Base-by-base conservation (phyloP, 2,888 invertebrate species). In the Cerastoderma edule region DNA sequence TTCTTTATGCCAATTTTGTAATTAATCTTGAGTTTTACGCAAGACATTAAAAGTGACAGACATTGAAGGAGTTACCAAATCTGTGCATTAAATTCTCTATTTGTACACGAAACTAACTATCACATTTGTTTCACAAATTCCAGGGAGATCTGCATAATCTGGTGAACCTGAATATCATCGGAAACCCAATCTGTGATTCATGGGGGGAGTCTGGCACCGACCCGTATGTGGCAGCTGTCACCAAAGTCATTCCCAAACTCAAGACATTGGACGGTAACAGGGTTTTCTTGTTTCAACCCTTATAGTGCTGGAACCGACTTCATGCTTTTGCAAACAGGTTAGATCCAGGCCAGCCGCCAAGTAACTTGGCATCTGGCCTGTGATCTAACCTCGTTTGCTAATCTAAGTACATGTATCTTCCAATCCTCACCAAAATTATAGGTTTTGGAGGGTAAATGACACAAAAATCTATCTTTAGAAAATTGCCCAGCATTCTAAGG, bases 221-320 rank as follows among this genome's bases (percentile, higher is more conserved):
- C 22, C 6, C 32, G 24, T 80, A 76, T 44, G 71, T 33, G 24
- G 64, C 74, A 5, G 44, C 64, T 46, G 75, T 75, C 27, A 67
- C 67, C 24, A 74, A 68, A 60, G 72, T 66, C 30, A 50, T 75
- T 27, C 68, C 80, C 2, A 80, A 77, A 65, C 64, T 80, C 24
- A 80, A 80, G 48, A 69, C 64, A 46, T 66, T 80, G 8, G 77
- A 80, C 69, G 72, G 80, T 80, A 75, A n/a, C 67, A 69, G 30
- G 6, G 8, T 39, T 10, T 39, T 10, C 16, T 8, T 10, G 10
- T 16, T 39, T 39, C 39, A 39, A 8, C 10, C 39, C 39, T 10
- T 10, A 39, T 10, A 39, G 39, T 8, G 39, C 39, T 39, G 39
- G 16, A 39, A 39, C 39, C 8, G 10, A 10, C 39, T 16, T 39